A percentile compares a stretch with the other conserved stretches of the same genome.
These are phyloP conservation scores for Ectemnius cavifrons DNA, from an alignment of 2,888 invertebrate genomes.

Conservation along the genomic window DNA sequence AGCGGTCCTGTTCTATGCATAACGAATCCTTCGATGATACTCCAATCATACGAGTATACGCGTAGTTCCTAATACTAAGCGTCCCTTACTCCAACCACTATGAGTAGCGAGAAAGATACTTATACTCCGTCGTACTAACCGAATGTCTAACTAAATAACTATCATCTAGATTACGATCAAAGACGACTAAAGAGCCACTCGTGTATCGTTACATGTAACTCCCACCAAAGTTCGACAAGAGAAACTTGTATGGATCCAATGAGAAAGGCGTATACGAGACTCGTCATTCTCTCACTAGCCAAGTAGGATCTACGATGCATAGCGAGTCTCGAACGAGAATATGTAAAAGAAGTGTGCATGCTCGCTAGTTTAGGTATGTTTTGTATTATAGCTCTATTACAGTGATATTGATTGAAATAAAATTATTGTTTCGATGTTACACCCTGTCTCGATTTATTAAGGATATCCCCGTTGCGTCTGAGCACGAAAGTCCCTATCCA, in stretches of 20 bases:
- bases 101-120: slow-evolving; percentile 20
- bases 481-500: background rate
- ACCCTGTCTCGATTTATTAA: background rate
- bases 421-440: slow-evolving; percentile 72
- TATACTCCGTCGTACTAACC: slow-evolving; percentile 50
- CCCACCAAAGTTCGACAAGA: slow-evolving; percentile 12
- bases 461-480: slow-evolving; percentile 13
- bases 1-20: slow-evolving; percentile 13
- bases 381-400: slow-evolving; percentile 69
- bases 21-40: slow-evolving; percentile 54
- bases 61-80: slow-evolving; percentile 50
- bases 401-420: slow-evolving; percentile 65
- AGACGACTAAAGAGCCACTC: slow-evolving; percentile 25
- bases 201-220: slow-evolving; percentile 21
- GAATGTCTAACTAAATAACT: slow-evolving; percentile 51
- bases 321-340: slow-evolving; percentile 32
- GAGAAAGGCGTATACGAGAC: background rate
- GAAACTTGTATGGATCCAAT: slow-evolving; percentile 25
- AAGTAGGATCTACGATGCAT: slow-evolving; percentile 38
- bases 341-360: slow-evolving; percentile 52
- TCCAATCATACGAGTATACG: slow-evolving; percentile 55
- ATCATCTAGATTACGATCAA: slow-evolving; percentile 47
- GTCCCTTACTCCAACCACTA: slow-evolving; percentile 30
- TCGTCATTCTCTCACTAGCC: slow-evolving; percentile 28
- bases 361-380: slow-evolving; percentile 60